phyloP scores from a whole-genome alignment of 2,113 vertebrate genomes.

The Plotosus lineatus region DNA sequence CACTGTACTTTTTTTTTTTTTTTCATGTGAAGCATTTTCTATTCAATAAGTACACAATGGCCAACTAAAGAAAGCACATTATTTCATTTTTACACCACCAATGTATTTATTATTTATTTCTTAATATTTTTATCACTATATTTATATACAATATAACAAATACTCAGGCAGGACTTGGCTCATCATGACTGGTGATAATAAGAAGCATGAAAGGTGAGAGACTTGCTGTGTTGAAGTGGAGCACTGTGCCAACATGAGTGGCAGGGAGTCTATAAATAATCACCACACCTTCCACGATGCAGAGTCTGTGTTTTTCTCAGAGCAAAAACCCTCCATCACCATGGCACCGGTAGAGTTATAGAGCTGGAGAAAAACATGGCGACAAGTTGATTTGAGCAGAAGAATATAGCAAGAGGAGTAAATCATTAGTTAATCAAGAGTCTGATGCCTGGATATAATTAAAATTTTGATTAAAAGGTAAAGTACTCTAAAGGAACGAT shows the following conservation, averaged over 20 bases:
- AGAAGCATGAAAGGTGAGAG: slow-evolving; percentile 28
- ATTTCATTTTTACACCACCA: not conserved
- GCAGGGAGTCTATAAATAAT: slow-evolving; percentile 47
- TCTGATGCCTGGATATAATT: not conserved
- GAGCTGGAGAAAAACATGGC: slow-evolving; percentile 51
- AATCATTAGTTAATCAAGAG: no score
- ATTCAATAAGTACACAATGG: not conserved
- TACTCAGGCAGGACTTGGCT: slow-evolving; percentile 41
- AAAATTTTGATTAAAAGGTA: slow-evolving; percentile 17
- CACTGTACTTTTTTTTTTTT: not conserved
- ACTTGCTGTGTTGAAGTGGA: not conserved
- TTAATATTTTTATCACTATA: no score
- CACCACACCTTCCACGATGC: slow-evolving; percentile 43
- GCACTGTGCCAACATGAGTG: slow-evolving; percentile 31
- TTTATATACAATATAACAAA: slow-evolving; percentile 45
- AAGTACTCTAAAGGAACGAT: slow-evolving; percentile 17
- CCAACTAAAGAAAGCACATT: not conserved
- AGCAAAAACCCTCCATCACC: slow-evolving; percentile 40
- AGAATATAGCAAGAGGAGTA: slow-evolving; percentile 11
- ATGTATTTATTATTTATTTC: not conserved
- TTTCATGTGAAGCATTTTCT: not conserved
- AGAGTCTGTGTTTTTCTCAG: slow-evolving; percentile 22
- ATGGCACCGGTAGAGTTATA: slow-evolving; percentile 42
- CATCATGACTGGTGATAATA: slow-evolving; percentile 44
- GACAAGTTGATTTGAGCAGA: slow-evolving; percentile 31